Evolutionary conservation across 2,888 invertebrate genomes (phyloP).

Genomic region (Drosophila paranaensis): DNA sequence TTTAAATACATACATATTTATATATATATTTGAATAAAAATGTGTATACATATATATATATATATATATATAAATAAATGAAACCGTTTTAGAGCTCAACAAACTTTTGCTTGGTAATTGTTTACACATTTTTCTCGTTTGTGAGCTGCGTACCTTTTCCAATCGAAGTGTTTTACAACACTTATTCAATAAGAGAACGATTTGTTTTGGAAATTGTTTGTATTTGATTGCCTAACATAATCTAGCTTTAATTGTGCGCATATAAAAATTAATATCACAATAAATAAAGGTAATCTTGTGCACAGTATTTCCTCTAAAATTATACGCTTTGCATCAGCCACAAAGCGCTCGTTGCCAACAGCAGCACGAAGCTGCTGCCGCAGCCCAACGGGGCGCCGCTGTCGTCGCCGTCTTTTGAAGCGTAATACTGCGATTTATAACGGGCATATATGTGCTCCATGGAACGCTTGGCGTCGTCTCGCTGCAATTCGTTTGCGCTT

Average conservation of each 20-base stretch:
- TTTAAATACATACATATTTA: not conserved
- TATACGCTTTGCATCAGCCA: constrained; percentile 20
- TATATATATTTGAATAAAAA: not conserved
- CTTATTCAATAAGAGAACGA: constrained; percentile 14
- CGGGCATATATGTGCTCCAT: constrained; percentile 83
- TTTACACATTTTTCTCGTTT: not conserved
- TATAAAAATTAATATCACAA: constrained; percentile 74
- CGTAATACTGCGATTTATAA: constrained; percentile 73
- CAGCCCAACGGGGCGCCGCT: constrained; percentile 21
- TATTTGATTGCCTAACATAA: constrained; percentile 47
- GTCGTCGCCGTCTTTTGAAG: constrained; percentile 21
- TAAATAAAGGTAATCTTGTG: constrained; percentile 51
- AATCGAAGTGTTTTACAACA: constrained; percentile 31
- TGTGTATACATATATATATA: too few relatives aligned
- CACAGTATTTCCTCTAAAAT: constrained; percentile 33
- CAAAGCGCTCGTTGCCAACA: constrained; percentile 20
- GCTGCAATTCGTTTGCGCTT: constrained; percentile 75
- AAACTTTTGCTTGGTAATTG: not conserved
- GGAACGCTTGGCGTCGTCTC: constrained; percentile 76
- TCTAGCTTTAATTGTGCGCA: constrained; percentile 32
- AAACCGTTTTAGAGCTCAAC: not conserved
- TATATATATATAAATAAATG: not conserved
- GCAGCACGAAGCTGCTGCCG: constrained; percentile 10
- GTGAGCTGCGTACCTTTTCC: constrained; percentile 36
- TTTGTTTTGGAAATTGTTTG: constrained; percentile 8